Evolutionary conservation across 2,888 invertebrate species (phyloP), one percentile per base, ranked within the genome.

Genomic region (Ectemnius cavifrons): DNA sequence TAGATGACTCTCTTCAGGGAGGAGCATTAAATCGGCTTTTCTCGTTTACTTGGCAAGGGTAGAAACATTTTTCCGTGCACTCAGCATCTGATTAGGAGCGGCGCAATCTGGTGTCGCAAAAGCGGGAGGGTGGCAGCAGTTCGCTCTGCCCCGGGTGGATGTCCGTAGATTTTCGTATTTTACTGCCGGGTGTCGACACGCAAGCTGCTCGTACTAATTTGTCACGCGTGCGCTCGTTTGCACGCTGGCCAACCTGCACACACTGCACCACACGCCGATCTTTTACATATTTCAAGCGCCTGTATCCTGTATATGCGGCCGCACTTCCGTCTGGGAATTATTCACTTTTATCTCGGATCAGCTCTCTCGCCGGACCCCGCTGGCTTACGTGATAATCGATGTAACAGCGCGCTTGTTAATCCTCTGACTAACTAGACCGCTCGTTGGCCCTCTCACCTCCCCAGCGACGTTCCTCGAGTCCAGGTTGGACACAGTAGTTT

Each of bases 41-140:
- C 23, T 23, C 23, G 8, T 11, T 37, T 37, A 37, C 37, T 0
- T 37, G 5, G 37, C 0, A 11, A 37, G 37, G 37, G 37, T 23
- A 37, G 37, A 37, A 37, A 37, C 8, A 37, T 37, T 37, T 37
- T 37, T 37, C 37, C 37, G 52, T 16, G 71, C 46, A 58, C 70
- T 67, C 63, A 61, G 45, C 14, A 11, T 5, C 16, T 65, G 57
- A 76, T 74, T 74, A 64, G 70, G 66, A 16, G 37, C 37, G 47
- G 23, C 52, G 37, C 47, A 14, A 57, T 46, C 20, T 16, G 13
- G 27, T 18, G 27, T 46, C 28, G 49, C 64, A 47, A 18, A 47
- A 14, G n/a, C 47, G 47, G 13, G 5, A 4, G 47, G 47, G 11
- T 4, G 5, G 52, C 14, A 52, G 52, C n/a, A 52, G 3, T 23